Evolutionary conservation across 2,888 invertebrate genomes (phyloP), one percentile per base, ranked within the genome.

Genomic region (Folsomia manolachei): DNA sequence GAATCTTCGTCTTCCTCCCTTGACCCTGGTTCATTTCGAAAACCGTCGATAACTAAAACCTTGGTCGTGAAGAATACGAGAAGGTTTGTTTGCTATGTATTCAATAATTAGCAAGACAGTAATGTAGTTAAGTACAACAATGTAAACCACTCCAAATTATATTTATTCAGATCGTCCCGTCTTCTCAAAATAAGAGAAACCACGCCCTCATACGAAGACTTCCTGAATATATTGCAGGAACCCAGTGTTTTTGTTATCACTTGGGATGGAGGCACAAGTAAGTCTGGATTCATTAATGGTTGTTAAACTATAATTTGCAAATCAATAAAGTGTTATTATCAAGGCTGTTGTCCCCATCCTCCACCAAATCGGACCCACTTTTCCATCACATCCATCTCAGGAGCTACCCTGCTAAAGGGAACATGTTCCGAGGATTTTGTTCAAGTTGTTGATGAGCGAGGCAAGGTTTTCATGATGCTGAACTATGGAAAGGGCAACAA

Each of bases 191-290:
- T 63, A n/a, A 63, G n/a, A 27, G 63, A 63, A 27, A 27, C 25
- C 9, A 7, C 27, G 2, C 27, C 27, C 2, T 27, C 63, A 2
- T 63, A 63, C 19, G 63, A 63, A 25, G 63, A 63, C 7, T 63
- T 63, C 27, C 26, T 63, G 11, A 26, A 63, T 14, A 63, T 63
- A 27, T 63, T 63, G 21, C 63, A 63, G 4, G n/a, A 25, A 27
- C 63, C 63, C 4, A n/a, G 9, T 27, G n/a, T 63, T n/a, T 63
- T 63, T 27, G 27, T 27, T 14, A 27, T 63, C 27, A 63, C 7
- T 1, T 63, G 56, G 56, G 7, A 4, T 7, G 7, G 19, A 7
- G n/a, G n/a, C n/a, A 56, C 56, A 7, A 19, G 56, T 56, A 56
- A n/a, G n/a, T n/a, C n/a, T n/a, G n/a, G n/a, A n/a, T n/a, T n/a